Evolutionary conservation across 2,797 vertebrate species (phyloP).

Genomic region (Darevskia nairensis): DNA sequence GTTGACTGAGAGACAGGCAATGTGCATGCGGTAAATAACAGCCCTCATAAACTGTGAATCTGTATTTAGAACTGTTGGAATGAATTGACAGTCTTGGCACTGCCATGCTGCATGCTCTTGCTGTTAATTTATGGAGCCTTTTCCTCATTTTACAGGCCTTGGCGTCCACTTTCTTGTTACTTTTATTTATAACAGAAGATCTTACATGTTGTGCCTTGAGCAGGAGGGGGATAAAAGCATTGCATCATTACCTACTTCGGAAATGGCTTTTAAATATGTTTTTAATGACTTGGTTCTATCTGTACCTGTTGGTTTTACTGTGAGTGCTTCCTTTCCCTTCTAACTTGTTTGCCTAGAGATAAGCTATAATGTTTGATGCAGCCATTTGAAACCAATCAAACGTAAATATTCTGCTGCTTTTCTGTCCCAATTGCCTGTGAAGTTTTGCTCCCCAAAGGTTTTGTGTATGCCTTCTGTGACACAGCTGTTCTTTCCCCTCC

Average conservation of each 20-base stretch:
- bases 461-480: neutral
- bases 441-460: neutral
- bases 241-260: accelerated
- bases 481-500: neutral
- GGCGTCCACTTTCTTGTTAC: neutral
- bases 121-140: neutral
- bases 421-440: neutral
- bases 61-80: neutral
- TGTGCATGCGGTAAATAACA: neutral
- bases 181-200: neutral
- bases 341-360: neutral
- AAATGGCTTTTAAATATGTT: neutral
- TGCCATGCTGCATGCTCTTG: accelerated
- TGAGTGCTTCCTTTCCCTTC: neutral
- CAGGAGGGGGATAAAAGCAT: neutral
- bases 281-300: neutral
- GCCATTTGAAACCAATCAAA: neutral
- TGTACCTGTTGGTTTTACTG: neutral
- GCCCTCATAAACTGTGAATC: neutral
- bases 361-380: neutral
- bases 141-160: neutral
- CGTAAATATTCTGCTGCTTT: neutral
- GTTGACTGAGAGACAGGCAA: neutral
- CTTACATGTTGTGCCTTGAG: neutral
- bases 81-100: neutral